Base-by-base conservation (phyloP, 2,797 vertebrate genomes). In the Fringilla coelebs region DNA sequence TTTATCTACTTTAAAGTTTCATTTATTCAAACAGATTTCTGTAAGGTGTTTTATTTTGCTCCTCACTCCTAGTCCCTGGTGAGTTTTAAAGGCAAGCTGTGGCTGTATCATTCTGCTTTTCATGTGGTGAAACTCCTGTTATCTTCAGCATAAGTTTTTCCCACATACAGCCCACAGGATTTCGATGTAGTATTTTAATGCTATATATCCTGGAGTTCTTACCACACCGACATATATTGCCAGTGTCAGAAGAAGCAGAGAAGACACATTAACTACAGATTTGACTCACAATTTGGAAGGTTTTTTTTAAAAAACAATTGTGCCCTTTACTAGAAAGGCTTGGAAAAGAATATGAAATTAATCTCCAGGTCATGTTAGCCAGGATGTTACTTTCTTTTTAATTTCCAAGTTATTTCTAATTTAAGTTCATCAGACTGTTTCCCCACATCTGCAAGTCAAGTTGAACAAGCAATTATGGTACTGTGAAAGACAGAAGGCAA, bases 21-120 rank as follows among this genome's bases (percentile, higher is more conserved):
- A 38, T 82, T 90, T 93, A 77, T 80, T 55, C 58, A 85, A 94
- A 77, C 24, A 92, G 29, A 85, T 78, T 90, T 94, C 62, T 74
- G 52, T 71, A 67, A 63, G 40, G 22, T 24, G 63, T 78, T 76
- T 92, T 55, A 68, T 74, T 89, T 78, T 89, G 38, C n/a, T 88
- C 82, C 73, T 76, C 52, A 41, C 45, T 87, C 17, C 68, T 58
- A 83, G 52, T 90, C 54, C 46, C 71, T 91, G 34, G 25, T 17
- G 48, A 80, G 36, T 81, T 79, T 71, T 63, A 91, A 84, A 80
- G 43, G 40, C 67, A 88, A 93, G 72, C 31, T 80, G 74, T 72
- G 31, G 52, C 40, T 82, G 22, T 26, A 82, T 67, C 16, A 0
- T 89, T 61, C 51, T 75, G 38, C 26, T 72, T 71, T 89, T 68